Evolutionary conservation across 1,140 invertebrate genomes (phyloP).

Genomic region (Orchesella cincta): DNA sequence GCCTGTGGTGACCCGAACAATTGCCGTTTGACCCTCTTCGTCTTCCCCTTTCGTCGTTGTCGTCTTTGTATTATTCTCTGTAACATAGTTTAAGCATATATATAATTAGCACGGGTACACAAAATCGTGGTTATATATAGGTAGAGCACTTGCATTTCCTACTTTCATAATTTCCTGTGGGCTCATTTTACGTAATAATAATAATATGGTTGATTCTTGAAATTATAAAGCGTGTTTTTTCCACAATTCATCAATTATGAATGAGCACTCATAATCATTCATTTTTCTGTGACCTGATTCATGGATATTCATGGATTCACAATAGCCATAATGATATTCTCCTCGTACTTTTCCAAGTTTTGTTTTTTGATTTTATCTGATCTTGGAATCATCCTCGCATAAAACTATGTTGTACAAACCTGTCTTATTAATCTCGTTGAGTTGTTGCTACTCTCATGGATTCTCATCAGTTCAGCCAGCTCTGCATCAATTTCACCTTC

Average conservation of each 20-base stretch:
- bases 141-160: too few species aligned
- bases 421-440: not conserved
- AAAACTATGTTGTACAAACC: not conserved
- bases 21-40: not conserved
- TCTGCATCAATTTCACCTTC: conserved; percentile 6
- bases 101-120: not conserved
- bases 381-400: not conserved
- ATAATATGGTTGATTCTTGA: too few species aligned
- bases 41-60: not conserved
- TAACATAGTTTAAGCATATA: not conserved
- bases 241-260: not conserved
- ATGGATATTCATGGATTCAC: not conserved
- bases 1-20: not conserved
- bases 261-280: not conserved
- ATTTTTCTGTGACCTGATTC: not conserved
- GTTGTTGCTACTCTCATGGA: not conserved
- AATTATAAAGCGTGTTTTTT: too few species aligned
- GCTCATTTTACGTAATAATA: not conserved
- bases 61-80: conserved; percentile 2
- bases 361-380: too few species aligned
- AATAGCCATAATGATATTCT: too few species aligned
- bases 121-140: too few species aligned
- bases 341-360: not conserved
- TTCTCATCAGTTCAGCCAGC: not conserved
- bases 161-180: not conserved